Percentiles rank a stretch among this genome's conserved stretches.
Evolutionary conservation across 2,113 vertebrate species (phyloP).

Genomic region (Channa maculata): DNA sequence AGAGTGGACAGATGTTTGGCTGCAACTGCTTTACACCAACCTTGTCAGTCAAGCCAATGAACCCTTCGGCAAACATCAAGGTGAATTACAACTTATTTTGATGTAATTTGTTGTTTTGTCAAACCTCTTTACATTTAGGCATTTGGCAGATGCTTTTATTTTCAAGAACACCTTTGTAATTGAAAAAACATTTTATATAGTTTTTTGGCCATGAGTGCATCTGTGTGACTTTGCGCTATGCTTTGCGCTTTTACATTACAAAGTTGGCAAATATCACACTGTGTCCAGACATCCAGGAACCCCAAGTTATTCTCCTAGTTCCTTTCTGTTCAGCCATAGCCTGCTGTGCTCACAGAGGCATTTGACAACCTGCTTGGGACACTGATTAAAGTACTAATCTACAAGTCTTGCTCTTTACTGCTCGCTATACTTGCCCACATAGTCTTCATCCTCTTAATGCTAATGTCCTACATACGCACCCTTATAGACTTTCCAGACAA

Average conservation of each 20-base stretch:
- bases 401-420: conserved; percentile 16
- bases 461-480: neutral
- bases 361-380: neutral
- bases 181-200: too few species aligned
- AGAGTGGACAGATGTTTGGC: neutral
- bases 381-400: conserved; percentile 7
- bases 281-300: neutral
- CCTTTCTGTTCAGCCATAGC: neutral
- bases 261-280: neutral
- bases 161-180: too few species aligned
- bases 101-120: too few species aligned
- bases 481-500: conserved; percentile 11
- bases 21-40: neutral
- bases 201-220: neutral
- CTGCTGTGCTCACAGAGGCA: conserved; percentile 12
- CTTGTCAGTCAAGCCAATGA: neutral
- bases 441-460: neutral
- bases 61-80: too few species aligned
- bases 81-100: too few species aligned
- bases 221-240: too few species aligned
- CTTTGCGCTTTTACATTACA: neutral
- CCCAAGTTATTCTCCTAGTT: neutral
- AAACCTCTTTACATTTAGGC: too few species aligned
- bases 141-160: too few species aligned
- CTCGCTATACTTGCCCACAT: conserved; percentile 9